Percentiles rank a stretch among this genome's conserved stretches.
phyloP scores from a whole-genome alignment of 53 echinoderm and acorn worm species.

The Holothuria scabra region DNA sequence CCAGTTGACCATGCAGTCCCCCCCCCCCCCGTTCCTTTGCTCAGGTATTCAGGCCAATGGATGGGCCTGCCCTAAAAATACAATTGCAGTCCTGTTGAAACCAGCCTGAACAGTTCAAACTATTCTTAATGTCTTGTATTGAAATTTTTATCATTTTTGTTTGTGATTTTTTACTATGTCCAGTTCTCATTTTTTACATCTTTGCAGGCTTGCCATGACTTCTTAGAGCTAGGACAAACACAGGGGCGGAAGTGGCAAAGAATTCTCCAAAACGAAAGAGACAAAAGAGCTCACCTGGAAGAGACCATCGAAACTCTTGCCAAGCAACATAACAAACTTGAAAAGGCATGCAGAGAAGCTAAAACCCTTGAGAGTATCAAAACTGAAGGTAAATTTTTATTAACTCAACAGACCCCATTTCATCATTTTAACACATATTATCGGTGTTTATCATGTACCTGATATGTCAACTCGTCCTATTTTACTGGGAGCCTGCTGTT shows the following conservation, averaged over 20 bases:
- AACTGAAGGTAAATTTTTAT: slow-evolving; percentile 59
- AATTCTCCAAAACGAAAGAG: slow-evolving; percentile 83
- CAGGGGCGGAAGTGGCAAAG: slow-evolving; percentile 99
- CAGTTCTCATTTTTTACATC: neutral
- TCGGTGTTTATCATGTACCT: too few species aligned
- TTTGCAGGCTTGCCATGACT: slow-evolving; percentile 87
- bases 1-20: too few species aligned
- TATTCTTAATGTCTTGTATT: too few species aligned
- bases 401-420: too few species aligned
- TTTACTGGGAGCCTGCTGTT: too few species aligned
- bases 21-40: too few species aligned
- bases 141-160: neutral
- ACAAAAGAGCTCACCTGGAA: slow-evolving; percentile 86
- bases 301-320: slow-evolving; percentile 98
- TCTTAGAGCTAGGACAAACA: slow-evolving; percentile 83
- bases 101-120: too few species aligned
- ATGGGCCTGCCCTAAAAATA: too few species aligned
- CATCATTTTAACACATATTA: too few species aligned
- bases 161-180: neutral
- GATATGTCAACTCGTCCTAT: too few species aligned
- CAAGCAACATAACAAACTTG: slow-evolving; percentile 94
- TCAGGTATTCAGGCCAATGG: too few species aligned
- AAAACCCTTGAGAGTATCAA: slow-evolving; percentile 60
- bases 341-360: slow-evolving; percentile 85
- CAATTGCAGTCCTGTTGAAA: too few species aligned